Conservation (phyloP, 1,140 invertebrate species). For the Drosophila seguyi region DNA sequence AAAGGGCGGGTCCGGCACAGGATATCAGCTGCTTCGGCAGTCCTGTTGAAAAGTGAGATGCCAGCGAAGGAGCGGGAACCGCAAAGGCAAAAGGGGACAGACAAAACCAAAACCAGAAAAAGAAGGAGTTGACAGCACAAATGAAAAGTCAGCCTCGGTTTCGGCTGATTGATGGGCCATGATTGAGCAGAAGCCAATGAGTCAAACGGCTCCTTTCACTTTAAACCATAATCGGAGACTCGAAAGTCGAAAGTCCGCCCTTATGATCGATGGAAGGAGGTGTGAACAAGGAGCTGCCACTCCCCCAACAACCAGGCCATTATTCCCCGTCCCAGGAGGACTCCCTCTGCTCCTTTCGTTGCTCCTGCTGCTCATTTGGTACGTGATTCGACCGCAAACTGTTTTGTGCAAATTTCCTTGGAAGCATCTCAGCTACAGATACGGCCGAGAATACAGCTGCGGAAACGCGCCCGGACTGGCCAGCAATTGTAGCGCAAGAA, state of each 20-base stretch:
- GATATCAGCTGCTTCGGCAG: constrained; percentile 69
- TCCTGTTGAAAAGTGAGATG: constrained; percentile 62
- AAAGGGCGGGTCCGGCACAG: constrained; percentile 51
- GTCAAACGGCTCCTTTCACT: constrained; percentile 60
- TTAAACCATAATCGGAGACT: constrained; percentile 61
- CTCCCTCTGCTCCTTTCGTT: constrained; percentile 4
- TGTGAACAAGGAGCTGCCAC: constrained; percentile 74
- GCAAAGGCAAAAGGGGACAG: constrained; percentile 54
- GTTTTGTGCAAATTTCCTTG: constrained; percentile 55
- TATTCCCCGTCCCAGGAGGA: constrained; percentile 20
- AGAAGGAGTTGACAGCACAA: constrained; percentile 76
- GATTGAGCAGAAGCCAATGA: constrained; percentile 76
- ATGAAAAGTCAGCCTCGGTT: constrained; percentile 62
- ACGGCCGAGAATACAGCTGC: constrained; percentile 1
- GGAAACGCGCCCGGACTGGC: constrained; percentile 19
- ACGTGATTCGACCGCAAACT: constrained; percentile 70
- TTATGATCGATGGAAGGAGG: constrained; percentile 73
- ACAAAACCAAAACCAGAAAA: constrained; percentile 23
- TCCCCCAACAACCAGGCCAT: constrained; percentile 34
- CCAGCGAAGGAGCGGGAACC: constrained; percentile 49
- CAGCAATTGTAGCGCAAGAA: constrained; percentile 76
- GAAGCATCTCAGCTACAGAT: constrained; percentile 26
- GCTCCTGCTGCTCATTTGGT: constrained; percentile 59
- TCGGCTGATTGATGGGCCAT: constrained; percentile 63
- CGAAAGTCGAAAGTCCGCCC: constrained; percentile 52